Base-by-base conservation (phyloP, 2,888 invertebrate species). In the Arrhopalites spinosus region DNA sequence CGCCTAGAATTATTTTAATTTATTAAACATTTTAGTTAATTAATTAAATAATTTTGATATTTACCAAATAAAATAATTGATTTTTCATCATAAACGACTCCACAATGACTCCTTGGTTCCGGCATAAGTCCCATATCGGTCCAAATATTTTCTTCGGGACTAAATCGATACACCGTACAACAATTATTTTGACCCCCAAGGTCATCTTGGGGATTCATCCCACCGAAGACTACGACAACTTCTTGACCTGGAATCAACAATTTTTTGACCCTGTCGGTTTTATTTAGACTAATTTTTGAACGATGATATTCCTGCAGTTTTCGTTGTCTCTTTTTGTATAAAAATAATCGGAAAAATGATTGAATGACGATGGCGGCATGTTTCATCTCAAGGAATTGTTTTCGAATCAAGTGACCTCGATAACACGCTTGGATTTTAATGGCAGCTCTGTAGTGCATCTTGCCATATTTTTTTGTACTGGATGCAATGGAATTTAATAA, bases 71-170 rank as follows among this genome's bases (percentile, higher is more conserved):
- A 43, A 29, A 20, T 64, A 45, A 75, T 61, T n/a, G 59, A 23
- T 17, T 67, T 71, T 7, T 76, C 63, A 17, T 74, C 45, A 15
- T 53, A 74, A 7, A 79, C 74, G 2, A 72, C 56, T 8, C 78
- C 61, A 84, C 91, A 91, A 83, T 91, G 90, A 84, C 91, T 90
- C 76, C 91, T 87, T 0, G 91, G 90, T 83, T 90, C 90, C 0
- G 91, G 92, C 77, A 92, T 87, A 78, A 89, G 89, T 1, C 90
- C 90, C 0, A 90, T 89, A 81, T 87, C 87, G 82, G 90, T 89
- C 92, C 92, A 92, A n/a, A 86, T 85, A 84, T 91, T 90, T 8
- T 86, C 86, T 15, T 88, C 87, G 0, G 90, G 89, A 20, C 74
- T 66, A 88, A 53, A 85, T 73, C 75, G 80, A 79, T 85, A 86